Percentiles rank a stretch among this genome's conserved stretches.
Evolutionary conservation across 2,888 invertebrate species (phyloP).

Genomic region (Drosophila paracracens): DNA sequence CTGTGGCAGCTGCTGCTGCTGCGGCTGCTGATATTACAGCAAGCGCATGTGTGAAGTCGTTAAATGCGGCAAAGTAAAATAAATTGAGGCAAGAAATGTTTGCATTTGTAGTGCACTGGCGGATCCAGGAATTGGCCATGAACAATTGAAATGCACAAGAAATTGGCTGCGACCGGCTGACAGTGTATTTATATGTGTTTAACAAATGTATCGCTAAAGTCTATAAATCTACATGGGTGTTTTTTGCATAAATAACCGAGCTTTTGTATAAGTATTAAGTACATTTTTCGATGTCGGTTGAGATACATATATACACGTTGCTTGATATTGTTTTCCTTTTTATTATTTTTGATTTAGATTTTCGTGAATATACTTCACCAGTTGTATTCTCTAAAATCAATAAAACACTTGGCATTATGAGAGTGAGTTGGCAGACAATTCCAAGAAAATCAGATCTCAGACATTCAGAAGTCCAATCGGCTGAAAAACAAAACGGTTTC

Average conservation of each 20-base stretch:
- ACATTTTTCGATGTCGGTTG: neutral
- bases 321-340: neutral
- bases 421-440: neutral
- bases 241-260: neutral
- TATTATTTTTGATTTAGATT: neutral
- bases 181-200: neutral
- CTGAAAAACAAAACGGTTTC: neutral
- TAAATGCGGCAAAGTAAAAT: conserved; percentile 78
- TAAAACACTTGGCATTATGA: neutral
- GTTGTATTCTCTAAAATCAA: neutral
- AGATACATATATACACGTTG: neutral
- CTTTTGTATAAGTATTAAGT: neutral
- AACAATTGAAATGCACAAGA: conserved; percentile 33
- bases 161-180: conserved; percentile 21
- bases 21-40: conserved; percentile 20
- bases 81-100: conserved; percentile 77
- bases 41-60: conserved; percentile 74
- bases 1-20: conserved; percentile 9
- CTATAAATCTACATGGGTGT: neutral
- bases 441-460: neutral
- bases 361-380: neutral
- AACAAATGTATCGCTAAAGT: neutral
- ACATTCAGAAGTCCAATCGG: neutral
- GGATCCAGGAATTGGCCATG: conserved; percentile 15
- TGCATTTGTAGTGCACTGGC: conserved; percentile 68